These are phyloP conservation scores for Nylanderia fulva DNA, from an alignment of 1,140 invertebrate genomes.

Conservation along the genomic window DNA sequence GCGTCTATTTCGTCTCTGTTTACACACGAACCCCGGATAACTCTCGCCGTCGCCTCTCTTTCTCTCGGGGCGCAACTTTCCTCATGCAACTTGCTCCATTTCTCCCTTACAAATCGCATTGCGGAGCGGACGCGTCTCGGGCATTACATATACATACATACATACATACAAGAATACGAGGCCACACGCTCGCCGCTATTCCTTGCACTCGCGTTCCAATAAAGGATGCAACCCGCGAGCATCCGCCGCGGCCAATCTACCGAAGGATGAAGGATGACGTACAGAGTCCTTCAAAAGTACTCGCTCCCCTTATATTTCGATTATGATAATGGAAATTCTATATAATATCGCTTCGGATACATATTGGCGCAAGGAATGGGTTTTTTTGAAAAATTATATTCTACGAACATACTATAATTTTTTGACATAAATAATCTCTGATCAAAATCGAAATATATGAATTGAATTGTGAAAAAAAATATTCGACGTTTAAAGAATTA, in stretches of 20 bases:
- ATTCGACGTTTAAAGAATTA: no score
- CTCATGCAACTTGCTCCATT: conserved; percentile 71
- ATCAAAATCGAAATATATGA: no score
- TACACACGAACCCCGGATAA: conserved; percentile 57
- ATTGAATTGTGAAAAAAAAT: no score
- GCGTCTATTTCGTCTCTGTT: conserved; percentile 54
- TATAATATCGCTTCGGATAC: not conserved
- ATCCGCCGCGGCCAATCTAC: conserved; percentile 39
- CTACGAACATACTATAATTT: not conserved
- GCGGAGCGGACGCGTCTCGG: conserved; percentile 48
- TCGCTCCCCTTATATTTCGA: not conserved
- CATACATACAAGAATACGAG: conserved; percentile 48
- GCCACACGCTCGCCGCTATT: conserved; percentile 43
- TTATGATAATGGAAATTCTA: not conserved
- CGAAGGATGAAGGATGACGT: conserved; percentile 51
- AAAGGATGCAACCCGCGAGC: conserved; percentile 62
- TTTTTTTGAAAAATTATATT: not conserved
- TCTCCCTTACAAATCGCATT: conserved; percentile 57
- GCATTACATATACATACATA: conserved; percentile 25
- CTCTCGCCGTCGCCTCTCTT: conserved; percentile 15
- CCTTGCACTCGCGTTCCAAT: conserved; percentile 51
- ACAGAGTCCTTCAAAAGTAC: conserved; percentile 50
- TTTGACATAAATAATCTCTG: no score
- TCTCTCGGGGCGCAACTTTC: conserved; percentile 62
- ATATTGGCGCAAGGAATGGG: not conserved